Conservation (phyloP, 2,888 invertebrate genomes). For the Cremastobaeus sp. region DNA sequence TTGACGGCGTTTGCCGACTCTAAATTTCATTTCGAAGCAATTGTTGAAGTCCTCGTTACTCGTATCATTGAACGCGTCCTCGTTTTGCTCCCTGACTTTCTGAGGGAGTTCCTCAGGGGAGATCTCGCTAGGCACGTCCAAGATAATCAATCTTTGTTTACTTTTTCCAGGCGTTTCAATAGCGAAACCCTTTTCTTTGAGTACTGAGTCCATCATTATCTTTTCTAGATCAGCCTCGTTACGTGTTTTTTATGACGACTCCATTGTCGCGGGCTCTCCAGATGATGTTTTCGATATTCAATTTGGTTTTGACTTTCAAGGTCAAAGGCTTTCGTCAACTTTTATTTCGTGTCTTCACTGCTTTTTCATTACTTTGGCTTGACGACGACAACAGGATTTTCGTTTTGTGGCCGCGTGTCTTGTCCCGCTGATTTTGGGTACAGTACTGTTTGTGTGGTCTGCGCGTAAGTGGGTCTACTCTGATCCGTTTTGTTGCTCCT, state of each 20-base stretch:
- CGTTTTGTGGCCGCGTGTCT: background rate
- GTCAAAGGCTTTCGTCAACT: background rate
- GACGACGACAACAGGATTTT: background rate
- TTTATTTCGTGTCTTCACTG: background rate
- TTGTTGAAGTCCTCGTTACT: background rate
- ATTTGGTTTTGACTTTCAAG: background rate
- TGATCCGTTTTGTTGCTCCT: too few species aligned
- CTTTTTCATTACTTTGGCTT: background rate
- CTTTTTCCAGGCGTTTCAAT: background rate
- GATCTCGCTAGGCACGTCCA: constrained; percentile 4
- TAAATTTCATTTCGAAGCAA: background rate
- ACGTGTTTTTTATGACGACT: background rate
- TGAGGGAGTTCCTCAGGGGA: background rate
- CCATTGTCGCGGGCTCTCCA: background rate
- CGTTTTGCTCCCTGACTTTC: constrained; percentile 8
- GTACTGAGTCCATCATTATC: background rate
- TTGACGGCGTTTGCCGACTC: constrained; percentile 5
- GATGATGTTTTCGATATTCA: background rate
- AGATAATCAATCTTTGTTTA: background rate
- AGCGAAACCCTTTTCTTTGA: background rate
- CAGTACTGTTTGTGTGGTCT: too few species aligned
- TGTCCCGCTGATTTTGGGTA: background rate
- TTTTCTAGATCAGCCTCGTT: background rate
- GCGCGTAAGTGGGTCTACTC: too few species aligned
- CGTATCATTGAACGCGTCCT: background rate